These are phyloP conservation scores for Manis pentadactyla DNA, from an alignment of 2,797 vertebrate genomes.

Conservation along the genomic window DNA sequence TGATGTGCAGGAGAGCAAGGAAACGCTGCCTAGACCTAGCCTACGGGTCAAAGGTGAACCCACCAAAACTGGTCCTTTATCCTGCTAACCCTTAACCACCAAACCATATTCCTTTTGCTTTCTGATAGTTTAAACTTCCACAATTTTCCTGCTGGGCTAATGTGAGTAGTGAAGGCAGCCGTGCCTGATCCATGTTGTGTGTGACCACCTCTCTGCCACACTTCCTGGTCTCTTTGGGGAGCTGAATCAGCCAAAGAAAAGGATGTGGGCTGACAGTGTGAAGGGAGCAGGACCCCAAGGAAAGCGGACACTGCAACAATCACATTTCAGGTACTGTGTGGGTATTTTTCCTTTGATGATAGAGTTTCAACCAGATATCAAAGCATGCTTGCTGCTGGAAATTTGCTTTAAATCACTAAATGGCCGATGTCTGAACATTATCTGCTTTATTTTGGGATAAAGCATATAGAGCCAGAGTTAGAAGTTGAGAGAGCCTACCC, in stretches of 20 bases:
- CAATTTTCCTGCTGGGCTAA: conserved; percentile 40
- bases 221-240: conserved; percentile 1
- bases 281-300: conserved; percentile 78
- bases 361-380: conserved; percentile 91
- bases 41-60: background rate
- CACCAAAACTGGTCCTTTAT: background rate
- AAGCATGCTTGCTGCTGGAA: conserved; percentile 93
- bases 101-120: conserved; percentile 26
- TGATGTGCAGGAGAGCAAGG: background rate
- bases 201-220: background rate
- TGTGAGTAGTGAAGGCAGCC: background rate
- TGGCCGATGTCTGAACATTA: conserved; percentile 90
- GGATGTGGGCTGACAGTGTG: conserved; percentile 12
- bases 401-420: conserved; percentile 79
- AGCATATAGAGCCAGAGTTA: conserved; percentile 90
- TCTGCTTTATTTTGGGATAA: conserved; percentile 84
- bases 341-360: conserved; percentile 72
- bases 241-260: conserved; percentile 12
- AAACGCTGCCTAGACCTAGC: background rate
- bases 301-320: conserved; percentile 83
- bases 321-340: conserved; percentile 78
- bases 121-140: background rate
- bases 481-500: conserved; percentile 80
- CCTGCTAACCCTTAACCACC: conserved; percentile 33
- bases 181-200: conserved; percentile 13